A percentile compares a stretch with the other conserved stretches of the same genome.
Evolutionary conservation across 1,140 invertebrate species (phyloP).

Genomic region (Fopius arisanus): DNA sequence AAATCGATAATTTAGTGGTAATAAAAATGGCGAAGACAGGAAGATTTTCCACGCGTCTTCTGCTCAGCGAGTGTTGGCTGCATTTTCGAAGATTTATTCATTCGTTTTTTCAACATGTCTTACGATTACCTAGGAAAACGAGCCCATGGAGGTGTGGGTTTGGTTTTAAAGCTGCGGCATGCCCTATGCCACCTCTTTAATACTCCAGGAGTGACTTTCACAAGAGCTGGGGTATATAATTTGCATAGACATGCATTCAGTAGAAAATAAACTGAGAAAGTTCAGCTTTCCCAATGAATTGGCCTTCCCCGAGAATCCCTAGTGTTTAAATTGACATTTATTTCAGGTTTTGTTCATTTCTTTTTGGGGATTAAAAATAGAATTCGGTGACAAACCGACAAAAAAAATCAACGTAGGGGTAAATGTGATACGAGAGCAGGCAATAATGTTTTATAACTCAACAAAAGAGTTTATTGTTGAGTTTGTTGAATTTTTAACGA

Average conservation of each 20-base stretch:
- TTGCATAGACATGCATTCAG: not conserved
- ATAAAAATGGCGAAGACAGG: not conserved
- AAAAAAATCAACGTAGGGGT: not conserved
- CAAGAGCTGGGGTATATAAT: not conserved
- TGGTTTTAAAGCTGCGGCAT: not conserved
- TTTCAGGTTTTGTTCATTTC: not conserved
- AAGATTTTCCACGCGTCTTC: not conserved
- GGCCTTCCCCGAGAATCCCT: not conserved
- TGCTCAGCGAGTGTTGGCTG: not conserved
- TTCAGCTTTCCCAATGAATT: not conserved
- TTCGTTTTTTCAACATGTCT: not conserved
- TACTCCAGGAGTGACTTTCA: not conserved
- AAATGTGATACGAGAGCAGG: not conserved
- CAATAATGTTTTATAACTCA: too few relatives aligned
- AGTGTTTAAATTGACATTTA: not conserved
- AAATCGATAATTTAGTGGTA: not conserved
- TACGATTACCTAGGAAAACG: not conserved
- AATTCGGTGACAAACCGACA: not conserved
- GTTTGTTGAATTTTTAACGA: too few relatives aligned
- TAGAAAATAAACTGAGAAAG: not conserved
- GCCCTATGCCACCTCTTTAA: not conserved
- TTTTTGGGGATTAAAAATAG: too few relatives aligned
- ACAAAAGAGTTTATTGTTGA: too few relatives aligned
- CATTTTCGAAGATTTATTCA: not conserved
- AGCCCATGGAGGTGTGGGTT: not conserved